These are phyloP conservation scores for Aelia acuminata DNA, from an alignment of 2,888 invertebrate species.

Conservation along the genomic window DNA sequence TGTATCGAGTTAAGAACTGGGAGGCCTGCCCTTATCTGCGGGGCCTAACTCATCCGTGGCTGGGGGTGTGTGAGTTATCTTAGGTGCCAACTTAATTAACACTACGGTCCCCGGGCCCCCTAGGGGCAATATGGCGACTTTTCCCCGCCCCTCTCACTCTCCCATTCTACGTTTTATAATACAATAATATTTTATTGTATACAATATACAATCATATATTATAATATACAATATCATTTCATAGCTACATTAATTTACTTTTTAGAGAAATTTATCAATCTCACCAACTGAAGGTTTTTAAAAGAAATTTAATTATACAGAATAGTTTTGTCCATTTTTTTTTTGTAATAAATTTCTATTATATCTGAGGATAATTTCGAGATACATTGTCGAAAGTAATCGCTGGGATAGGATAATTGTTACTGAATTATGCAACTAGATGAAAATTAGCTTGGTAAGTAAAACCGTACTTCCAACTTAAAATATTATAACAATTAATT, in stretches of 20 bases:
- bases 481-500: no score
- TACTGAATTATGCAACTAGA: no score
- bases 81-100: slow-evolving; percentile 57
- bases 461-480: no score
- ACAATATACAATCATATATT: no score
- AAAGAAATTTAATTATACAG: background rate
- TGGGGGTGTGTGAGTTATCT: slow-evolving; percentile 54
- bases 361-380: no score
- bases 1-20: slow-evolving; percentile 59
- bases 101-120: slow-evolving; percentile 34
- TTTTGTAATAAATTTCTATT: no score
- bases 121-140: slow-evolving; percentile 49
- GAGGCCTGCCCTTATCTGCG: slow-evolving; percentile 47
- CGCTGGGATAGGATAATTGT: no score
- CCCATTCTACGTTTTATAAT: slow-evolving; percentile 22
- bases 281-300: background rate
- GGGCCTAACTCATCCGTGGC: slow-evolving; percentile 46
- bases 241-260: background rate
- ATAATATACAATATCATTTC: no score
- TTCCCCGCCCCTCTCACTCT: slow-evolving; percentile 4
- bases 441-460: no score
- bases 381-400: no score
- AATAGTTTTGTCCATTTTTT: no score
- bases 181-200: background rate
- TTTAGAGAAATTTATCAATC: background rate